Evolutionary conservation across 92 coral and sea anemone genomes (phyloP).

Genomic region (Epizoanthus ramosus): DNA sequence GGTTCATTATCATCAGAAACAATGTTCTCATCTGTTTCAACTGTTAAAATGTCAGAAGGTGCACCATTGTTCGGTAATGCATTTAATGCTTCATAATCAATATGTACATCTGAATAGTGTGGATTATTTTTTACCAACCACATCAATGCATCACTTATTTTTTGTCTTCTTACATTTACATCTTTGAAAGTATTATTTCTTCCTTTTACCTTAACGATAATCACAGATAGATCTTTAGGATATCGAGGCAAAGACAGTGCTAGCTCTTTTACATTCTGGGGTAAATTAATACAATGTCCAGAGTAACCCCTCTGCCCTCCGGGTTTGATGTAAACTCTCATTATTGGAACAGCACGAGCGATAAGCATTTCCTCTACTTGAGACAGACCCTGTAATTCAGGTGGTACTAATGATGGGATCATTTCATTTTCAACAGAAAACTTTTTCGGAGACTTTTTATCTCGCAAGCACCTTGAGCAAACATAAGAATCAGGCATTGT

Average conservation of each 20-base stretch:
- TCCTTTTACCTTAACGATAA: constrained; percentile 41
- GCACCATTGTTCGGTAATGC: constrained; percentile 54
- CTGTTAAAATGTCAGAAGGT: constrained; percentile 57
- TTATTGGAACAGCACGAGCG: constrained; percentile 5
- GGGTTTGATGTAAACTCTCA: constrained; percentile 61
- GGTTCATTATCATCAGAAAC: constrained; percentile 18
- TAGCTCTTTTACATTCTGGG: constrained; percentile 64
- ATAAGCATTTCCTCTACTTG: not conserved
- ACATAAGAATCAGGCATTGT: constrained; percentile 2
- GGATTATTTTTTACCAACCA: constrained; percentile 62
- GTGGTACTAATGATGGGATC: constrained; percentile 28
- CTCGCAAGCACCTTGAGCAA: constrained; percentile 40
- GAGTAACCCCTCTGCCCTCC: constrained; percentile 71
- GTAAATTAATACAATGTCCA: constrained; percentile 66
- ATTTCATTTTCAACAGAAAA: constrained; percentile 43
- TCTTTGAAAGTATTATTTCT: constrained; percentile 62
- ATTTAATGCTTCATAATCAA: constrained; percentile 46
- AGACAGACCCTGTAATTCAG: constrained; percentile 10
- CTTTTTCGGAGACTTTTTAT: constrained; percentile 48
- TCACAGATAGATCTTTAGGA: constrained; percentile 59
- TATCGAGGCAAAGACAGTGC: constrained; percentile 55
- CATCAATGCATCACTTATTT: constrained; percentile 54
- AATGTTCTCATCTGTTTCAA: constrained; percentile 56
- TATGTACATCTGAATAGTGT: constrained; percentile 52
- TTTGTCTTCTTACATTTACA: constrained; percentile 53